Conservation (phyloP, 2,888 invertebrate genomes). For the Acronicta leporina region DNA sequence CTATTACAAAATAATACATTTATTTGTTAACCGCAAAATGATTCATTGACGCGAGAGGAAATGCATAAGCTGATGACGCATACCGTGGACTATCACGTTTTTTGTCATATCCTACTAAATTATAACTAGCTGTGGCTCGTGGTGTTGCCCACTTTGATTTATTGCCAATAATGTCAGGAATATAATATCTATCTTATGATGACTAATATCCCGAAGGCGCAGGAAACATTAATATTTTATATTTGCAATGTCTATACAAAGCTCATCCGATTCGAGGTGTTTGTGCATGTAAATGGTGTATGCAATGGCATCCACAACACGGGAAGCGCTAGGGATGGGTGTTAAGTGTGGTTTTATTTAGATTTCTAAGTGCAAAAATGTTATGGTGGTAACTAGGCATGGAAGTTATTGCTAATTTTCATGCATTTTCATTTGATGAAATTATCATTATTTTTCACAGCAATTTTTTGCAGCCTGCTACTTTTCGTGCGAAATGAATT, state of each 20-base stretch:
- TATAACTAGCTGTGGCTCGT: too few species aligned
- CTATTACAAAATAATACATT: conserved; percentile 22
- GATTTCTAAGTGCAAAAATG: too few species aligned
- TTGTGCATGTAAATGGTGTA: conserved; percentile 31
- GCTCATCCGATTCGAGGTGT: conserved; percentile 4
- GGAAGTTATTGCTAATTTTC: too few species aligned
- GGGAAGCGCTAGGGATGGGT: conserved; percentile 14
- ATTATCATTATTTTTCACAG: too few species aligned
- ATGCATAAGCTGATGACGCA: conserved; percentile 12
- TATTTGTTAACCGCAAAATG: conserved; percentile 28
- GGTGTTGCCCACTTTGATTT: too few species aligned
- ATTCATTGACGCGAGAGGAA: conserved; percentile 40
- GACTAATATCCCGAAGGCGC: not conserved
- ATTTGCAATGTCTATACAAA: conserved; percentile 19
- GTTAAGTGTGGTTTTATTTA: conserved; percentile 1
- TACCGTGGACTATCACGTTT: too few species aligned
- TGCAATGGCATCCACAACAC: conserved; percentile 19
- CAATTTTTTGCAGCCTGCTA: too few species aligned
- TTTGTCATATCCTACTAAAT: too few species aligned
- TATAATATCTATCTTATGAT: not conserved
- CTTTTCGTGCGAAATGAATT: too few species aligned
- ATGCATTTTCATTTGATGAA: too few species aligned
- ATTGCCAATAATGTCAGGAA: not conserved
- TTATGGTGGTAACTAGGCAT: too few species aligned
- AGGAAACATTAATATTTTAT: conserved; percentile 27